A percentile compares a stretch with the other conserved stretches of the same genome.
Conservation (phyloP, 2,113 vertebrate species). For the Irena cyanogastra region DNA sequence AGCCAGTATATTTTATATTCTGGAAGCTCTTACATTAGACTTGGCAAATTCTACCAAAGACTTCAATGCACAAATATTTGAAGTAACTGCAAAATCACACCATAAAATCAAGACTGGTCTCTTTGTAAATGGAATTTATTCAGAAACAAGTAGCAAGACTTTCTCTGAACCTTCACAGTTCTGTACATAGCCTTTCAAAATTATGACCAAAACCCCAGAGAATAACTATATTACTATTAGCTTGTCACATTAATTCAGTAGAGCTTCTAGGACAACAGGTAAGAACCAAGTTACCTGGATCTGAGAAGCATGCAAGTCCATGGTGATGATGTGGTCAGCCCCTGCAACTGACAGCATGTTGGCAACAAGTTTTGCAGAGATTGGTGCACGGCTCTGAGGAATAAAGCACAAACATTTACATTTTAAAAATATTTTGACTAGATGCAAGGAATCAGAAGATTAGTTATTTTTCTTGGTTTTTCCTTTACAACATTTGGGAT, state of each 20-base stretch:
- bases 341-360: slow-evolving; percentile 95
- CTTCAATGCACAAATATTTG: neutral
- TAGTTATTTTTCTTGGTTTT: neutral
- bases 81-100: neutral
- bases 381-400: slow-evolving; percentile 89
- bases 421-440: neutral
- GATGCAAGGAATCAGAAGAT: neutral
- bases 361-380: slow-evolving; percentile 95
- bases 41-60: neutral
- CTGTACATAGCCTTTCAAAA: neutral
- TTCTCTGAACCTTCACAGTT: neutral
- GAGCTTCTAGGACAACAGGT: neutral
- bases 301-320: slow-evolving; percentile 96
- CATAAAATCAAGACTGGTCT: neutral
- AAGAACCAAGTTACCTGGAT: slow-evolving; percentile 81
- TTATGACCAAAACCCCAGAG: neutral
- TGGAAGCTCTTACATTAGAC: neutral
- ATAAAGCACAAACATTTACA: slow-evolving; percentile 19
- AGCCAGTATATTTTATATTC: neutral
- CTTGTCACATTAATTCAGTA: neutral
- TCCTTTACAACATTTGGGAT: neutral
- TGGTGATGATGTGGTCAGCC: slow-evolving; percentile 96
- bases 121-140: neutral
- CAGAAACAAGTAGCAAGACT: neutral
- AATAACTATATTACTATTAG: neutral